Percentiles rank a stretch among this genome's conserved stretches.
Conservation (phyloP, 2,797 vertebrate genomes). For the Lates japonicus region DNA sequence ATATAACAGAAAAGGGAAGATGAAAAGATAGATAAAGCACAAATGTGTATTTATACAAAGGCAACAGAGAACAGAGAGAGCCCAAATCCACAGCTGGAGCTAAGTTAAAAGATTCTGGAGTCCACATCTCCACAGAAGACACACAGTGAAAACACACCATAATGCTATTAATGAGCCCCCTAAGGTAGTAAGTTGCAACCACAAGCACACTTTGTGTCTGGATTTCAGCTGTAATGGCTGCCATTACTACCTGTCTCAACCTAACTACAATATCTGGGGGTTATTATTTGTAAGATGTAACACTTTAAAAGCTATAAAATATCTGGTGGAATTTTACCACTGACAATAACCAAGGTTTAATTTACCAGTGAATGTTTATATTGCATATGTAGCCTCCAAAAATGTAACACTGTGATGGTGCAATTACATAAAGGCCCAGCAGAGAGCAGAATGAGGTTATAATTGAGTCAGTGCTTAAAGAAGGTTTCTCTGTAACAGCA, state of each 20-base stretch:
- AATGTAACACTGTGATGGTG: neutral
- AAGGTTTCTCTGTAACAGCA: neutral
- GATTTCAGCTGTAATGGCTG: neutral
- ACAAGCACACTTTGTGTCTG: neutral
- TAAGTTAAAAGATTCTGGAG: neutral
- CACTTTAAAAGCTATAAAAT: neutral
- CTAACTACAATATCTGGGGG: neutral
- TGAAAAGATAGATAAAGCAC: conserved; percentile 3
- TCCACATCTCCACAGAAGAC: neutral
- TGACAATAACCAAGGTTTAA: neutral
- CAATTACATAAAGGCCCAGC: neutral
- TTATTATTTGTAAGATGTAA: neutral
- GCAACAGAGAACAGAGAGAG: neutral
- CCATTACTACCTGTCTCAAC: neutral
- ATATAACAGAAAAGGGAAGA: conserved; percentile 14
- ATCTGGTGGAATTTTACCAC: neutral
- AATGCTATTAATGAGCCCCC: neutral
- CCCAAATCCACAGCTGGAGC: conserved; percentile 5
- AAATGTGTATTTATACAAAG: neutral
- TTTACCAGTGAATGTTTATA: neutral
- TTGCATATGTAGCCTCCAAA: neutral
- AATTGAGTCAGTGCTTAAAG: neutral
- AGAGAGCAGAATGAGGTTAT: neutral
- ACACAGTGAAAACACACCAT: neutral
- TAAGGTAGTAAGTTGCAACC: neutral